Conservation (phyloP, 1,140 invertebrate genomes). For the Meloidogyne hapla region DNA sequence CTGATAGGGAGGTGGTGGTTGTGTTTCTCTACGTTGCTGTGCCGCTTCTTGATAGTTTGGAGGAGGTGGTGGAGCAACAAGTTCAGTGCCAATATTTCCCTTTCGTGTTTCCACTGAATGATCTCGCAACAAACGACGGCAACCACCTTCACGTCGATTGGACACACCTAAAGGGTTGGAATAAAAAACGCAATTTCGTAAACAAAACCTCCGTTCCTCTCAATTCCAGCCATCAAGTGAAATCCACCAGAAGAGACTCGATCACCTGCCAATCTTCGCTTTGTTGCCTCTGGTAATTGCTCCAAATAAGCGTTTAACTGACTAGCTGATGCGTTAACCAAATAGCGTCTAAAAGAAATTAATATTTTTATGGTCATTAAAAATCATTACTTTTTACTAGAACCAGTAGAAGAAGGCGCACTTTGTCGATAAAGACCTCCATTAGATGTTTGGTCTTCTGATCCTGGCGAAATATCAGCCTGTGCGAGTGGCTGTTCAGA, state of each 20-base stretch:
- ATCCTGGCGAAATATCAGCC: conserved; percentile 12
- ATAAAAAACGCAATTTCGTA: neutral
- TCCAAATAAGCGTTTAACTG: conserved; percentile 2
- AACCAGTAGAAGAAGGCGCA: conserved; percentile 2
- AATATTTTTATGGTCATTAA: neutral
- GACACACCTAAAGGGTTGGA: neutral
- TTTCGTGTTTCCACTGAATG: conserved; percentile 15
- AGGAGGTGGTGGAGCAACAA: neutral
- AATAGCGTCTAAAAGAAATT: conserved; percentile 7
- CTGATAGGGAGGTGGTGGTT: conserved; percentile 17
- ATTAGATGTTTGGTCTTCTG: conserved; percentile 10
- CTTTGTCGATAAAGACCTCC: conserved; percentile 11
- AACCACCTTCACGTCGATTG: conserved; percentile 17
- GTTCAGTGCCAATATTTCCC: neutral
- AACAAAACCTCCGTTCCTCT: neutral
- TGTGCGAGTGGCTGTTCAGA: conserved; percentile 7
- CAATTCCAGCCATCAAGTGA: neutral
- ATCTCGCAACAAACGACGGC: conserved; percentile 19
- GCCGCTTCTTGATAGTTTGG: conserved; percentile 15
- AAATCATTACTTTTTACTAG: conserved; percentile 17
- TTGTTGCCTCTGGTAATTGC: conserved; percentile 12
- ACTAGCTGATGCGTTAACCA: neutral
- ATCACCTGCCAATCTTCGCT: conserved; percentile 2
- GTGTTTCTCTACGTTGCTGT: conserved; percentile 10
- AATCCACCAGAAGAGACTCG: conserved; percentile 6